Evolutionary conservation across 2,113 vertebrate genomes (phyloP), one percentile per base, ranked within the genome.

Genomic region (Neogobius melanostomus): DNA sequence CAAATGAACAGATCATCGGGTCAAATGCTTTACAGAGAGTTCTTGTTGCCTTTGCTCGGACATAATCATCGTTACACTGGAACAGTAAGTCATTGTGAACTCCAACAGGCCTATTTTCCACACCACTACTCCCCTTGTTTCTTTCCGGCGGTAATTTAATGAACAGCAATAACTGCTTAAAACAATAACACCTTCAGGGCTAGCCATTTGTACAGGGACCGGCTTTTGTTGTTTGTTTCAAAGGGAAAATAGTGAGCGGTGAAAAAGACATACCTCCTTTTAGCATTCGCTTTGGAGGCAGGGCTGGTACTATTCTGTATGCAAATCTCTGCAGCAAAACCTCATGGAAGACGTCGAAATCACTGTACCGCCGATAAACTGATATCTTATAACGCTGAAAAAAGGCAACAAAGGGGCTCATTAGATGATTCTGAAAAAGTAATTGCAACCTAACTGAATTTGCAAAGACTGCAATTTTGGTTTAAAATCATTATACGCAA

Each of bases 271-370:
- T 83, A 99, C 98, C 98, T 95, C 95, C 95, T 81, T 94, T 94
- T 52, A 99, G 88, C 92, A 96, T 92, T 76, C 96, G 94, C 86
- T 99, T 99, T 2, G 97, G 98, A 0, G 98, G 98, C 42, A 99
- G 91, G 0, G 95, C 93, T 0, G 98, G 98, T 60, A 99, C 97
- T 88, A 96, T 94, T 10, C 98, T 94, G 80, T 99, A 99, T 0
- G 96, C 93, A 78, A 95, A 99, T 76, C 94, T 95, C 86, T 97
- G 96, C 4, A 99, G 93, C 84, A 99, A 89, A 81, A 94, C 87
- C 84, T 98, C 97, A 0, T 98, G 97, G 92, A 99, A 97, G 82
- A 97, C 94, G 77, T 98, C 97, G 0, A 99, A 99, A 68, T 99
- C 96, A 0, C 94, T 99, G 70, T 99, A 99, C 11, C 97, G 90